Evolutionary conservation across 2,797 vertebrate genomes (phyloP).

Genomic region (Pseudomugil gertrudae): DNA sequence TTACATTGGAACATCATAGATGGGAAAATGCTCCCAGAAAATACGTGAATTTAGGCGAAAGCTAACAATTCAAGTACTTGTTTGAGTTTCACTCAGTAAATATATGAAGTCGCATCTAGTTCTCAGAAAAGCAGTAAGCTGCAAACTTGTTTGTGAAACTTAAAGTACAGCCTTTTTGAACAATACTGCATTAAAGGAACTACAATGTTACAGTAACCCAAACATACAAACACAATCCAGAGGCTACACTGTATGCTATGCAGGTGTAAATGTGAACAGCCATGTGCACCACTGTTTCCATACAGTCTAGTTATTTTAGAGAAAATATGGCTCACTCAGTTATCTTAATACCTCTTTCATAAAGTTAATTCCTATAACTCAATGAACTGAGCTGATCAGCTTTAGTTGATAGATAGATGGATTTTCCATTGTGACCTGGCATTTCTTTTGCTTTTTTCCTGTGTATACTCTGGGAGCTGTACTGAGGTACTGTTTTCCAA

Average conservation of each 20-base stretch:
- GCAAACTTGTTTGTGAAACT: not conserved
- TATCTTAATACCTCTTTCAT: not conserved
- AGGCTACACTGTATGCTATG: not conserved
- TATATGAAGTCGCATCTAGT: no score
- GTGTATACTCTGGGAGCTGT: not conserved
- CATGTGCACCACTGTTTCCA: no score
- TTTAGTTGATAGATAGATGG: not conserved
- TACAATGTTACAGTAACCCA: not conserved
- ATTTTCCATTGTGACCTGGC: not conserved
- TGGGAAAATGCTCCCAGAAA: not conserved
- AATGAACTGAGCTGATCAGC: not conserved
- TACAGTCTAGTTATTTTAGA: not conserved
- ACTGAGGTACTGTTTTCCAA: not conserved
- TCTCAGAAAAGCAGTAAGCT: no score
- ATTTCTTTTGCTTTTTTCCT: not conserved
- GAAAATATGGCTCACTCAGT: not conserved
- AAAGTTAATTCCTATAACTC: not conserved
- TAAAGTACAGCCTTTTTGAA: not conserved
- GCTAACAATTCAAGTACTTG: not conserved
- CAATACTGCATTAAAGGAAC: not conserved
- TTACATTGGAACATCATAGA: not conserved
- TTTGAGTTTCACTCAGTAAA: not conserved
- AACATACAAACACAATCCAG: not conserved
- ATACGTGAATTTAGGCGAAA: not conserved
- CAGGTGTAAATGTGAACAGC: not conserved